Evolutionary conservation across 2,888 invertebrate genomes (phyloP).

Genomic region (Deilephila porcellus): DNA sequence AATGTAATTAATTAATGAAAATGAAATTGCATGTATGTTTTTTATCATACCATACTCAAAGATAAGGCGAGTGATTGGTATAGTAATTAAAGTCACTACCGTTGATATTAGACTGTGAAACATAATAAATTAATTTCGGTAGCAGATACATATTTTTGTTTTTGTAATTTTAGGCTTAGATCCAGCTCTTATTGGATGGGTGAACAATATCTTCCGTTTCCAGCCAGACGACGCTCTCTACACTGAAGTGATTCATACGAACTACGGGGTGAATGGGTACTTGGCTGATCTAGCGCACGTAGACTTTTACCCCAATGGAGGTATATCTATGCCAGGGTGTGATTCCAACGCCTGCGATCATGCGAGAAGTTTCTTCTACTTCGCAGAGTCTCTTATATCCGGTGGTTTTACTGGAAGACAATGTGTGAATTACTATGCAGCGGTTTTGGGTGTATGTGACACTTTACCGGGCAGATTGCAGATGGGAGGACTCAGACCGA

Average conservation of each 20-base stretch:
- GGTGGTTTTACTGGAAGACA: conserved; percentile 64
- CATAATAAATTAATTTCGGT: not conserved
- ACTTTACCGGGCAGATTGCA: conserved; percentile 54
- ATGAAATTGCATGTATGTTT: too few species aligned
- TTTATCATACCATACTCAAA: too few species aligned
- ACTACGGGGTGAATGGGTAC: conserved; percentile 64
- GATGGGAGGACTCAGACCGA: conserved; percentile 67
- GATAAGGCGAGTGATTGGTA: too few species aligned
- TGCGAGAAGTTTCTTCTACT: conserved; percentile 60
- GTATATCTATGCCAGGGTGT: conserved; percentile 69
- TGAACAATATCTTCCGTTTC: conserved; percentile 61
- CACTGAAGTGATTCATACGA: conserved; percentile 72
- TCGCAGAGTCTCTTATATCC: conserved; percentile 61
- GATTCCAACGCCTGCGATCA: conserved; percentile 64
- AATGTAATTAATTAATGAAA: too few species aligned
- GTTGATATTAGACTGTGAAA: not conserved
- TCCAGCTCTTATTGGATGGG: conserved; percentile 67
- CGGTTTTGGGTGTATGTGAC: conserved; percentile 56
- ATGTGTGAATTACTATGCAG: conserved; percentile 63
- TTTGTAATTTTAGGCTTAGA: conserved; percentile 57
- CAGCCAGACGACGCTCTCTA: conserved; percentile 58
- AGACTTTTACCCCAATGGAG: conserved; percentile 71
- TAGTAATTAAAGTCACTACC: not conserved
- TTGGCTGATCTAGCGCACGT: conserved; percentile 60
- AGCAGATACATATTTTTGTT: not conserved